Evolutionary conservation across 2,888 invertebrate genomes (phyloP).

Genomic region (Sussaba pulchella): DNA sequence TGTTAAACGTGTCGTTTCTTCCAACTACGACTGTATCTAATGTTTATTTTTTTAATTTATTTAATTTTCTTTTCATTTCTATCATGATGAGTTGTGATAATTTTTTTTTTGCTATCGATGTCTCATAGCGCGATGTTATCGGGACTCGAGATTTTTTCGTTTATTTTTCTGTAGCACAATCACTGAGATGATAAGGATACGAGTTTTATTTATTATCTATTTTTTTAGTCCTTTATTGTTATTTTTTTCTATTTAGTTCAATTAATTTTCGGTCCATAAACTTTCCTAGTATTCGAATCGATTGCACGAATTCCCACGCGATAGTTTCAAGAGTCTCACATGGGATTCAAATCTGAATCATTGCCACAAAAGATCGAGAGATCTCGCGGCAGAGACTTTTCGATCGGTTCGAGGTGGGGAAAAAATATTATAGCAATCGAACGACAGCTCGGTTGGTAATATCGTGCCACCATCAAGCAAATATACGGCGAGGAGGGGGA

Average conservation of each 20-base stretch:
- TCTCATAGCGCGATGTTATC: conserved; percentile 5
- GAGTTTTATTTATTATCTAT: too few relatives aligned
- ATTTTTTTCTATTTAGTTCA: too few relatives aligned
- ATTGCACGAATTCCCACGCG: background rate
- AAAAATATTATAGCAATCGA: conserved; percentile 4
- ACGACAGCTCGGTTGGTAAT: background rate
- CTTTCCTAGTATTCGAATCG: background rate
- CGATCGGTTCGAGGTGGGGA: background rate
- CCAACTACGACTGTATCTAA: background rate
- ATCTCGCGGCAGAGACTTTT: background rate
- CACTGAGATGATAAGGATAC: conserved; percentile 33
- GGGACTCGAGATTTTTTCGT: background rate
- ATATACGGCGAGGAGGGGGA: too few relatives aligned
- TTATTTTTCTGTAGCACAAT: conserved; percentile 31
- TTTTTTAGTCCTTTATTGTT: too few relatives aligned
- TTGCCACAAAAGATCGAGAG: background rate
- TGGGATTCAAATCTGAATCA: conserved; percentile 11
- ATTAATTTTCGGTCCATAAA: background rate
- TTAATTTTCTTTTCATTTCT: background rate
- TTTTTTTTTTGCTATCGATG: conserved; percentile 12
- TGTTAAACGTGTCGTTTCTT: background rate
- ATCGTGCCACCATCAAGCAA: background rate
- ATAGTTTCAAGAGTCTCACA: background rate
- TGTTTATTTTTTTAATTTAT: background rate
- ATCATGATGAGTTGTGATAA: conserved; percentile 11